phyloP scores from a whole-genome alignment of 2,797 vertebrate genomes.

The Tokudaia tokunoshimensis region DNA sequence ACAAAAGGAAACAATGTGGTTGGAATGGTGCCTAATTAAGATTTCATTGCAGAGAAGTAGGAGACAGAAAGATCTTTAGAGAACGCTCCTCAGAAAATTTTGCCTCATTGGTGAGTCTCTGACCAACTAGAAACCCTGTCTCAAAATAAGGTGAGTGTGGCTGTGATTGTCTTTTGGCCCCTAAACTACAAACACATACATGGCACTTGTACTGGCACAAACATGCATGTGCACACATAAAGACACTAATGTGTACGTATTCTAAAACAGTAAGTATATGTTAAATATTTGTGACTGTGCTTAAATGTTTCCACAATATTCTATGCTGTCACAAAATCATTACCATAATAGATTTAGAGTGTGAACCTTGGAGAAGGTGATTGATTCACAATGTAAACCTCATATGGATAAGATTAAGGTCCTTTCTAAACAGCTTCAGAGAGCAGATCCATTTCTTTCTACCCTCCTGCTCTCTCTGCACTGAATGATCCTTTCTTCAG shows the following conservation, averaged over 20 bases:
- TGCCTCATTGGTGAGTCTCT: not conserved
- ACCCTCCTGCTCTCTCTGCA: no score
- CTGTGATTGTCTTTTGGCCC: not conserved
- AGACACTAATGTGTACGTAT: not conserved
- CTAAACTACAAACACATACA: not conserved
- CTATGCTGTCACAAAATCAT: not conserved
- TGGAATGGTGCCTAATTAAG: not conserved
- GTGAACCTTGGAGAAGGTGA: not conserved
- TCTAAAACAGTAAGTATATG: not conserved
- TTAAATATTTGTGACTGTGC: not conserved
- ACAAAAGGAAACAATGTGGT: no score
- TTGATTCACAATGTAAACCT: not conserved
- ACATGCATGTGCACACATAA: not conserved
- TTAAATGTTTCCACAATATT: not conserved
- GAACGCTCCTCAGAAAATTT: not conserved
- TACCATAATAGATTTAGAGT: not conserved
- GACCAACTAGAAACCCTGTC: not conserved
- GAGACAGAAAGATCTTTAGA: not conserved
- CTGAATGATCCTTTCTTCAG: not conserved
- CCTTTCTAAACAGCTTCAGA: not conserved
- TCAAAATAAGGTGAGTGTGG: not conserved
- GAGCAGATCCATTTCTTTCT: not conserved
- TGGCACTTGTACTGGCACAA: not conserved
- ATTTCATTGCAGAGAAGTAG: no score
- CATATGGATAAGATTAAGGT: not conserved